phyloP scores from a whole-genome alignment of 2,797 vertebrate species.

The Trichosurus vulpecula region DNA sequence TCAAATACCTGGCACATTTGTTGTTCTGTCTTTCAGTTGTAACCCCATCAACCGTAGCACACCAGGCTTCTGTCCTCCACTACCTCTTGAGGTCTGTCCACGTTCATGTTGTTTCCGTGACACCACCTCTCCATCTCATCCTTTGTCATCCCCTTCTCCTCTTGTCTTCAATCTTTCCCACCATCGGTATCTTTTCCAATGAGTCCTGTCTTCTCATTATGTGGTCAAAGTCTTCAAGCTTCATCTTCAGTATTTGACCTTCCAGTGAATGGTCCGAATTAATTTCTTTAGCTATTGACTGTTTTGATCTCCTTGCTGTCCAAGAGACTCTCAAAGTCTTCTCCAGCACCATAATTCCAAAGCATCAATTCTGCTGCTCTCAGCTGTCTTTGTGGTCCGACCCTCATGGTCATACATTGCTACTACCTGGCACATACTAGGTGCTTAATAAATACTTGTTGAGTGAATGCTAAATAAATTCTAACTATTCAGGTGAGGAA shows the following conservation, averaged over 20 bases:
- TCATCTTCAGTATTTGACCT: neutral
- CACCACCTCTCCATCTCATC: neutral
- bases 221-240: neutral
- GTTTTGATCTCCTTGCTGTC: neutral
- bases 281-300: neutral
- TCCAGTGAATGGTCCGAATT: neutral
- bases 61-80: neutral
- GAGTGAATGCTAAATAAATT: neutral
- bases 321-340: neutral
- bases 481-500: neutral
- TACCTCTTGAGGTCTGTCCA: neutral
- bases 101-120: neutral
- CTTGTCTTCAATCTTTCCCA: neutral
- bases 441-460: neutral
- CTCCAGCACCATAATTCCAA: neutral
- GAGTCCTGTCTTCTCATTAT: neutral
- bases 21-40: neutral
- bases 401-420: neutral
- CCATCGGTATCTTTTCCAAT: neutral
- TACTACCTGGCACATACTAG: neutral
- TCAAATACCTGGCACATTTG: neutral
- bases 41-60: neutral
- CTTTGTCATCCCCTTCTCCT: neutral
- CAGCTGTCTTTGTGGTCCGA: neutral
- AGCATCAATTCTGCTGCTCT: neutral